Evolutionary conservation across 2,888 invertebrate genomes (phyloP).

Genomic region (Eupithecia inturbata): DNA sequence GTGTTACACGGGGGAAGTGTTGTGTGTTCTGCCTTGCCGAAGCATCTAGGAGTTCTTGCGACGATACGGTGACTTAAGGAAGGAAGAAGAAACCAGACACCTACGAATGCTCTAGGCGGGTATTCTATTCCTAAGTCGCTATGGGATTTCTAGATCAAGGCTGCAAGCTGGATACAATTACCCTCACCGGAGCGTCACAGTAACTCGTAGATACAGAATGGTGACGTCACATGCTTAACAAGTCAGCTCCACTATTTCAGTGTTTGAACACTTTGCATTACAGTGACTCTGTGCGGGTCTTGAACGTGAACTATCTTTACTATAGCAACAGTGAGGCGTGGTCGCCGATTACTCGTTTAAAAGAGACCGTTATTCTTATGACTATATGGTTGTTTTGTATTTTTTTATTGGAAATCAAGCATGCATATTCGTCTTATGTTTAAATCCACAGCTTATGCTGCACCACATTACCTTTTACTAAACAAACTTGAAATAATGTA

Average conservation of each 20-base stretch:
- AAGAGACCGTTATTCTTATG: slow-evolving; percentile 26
- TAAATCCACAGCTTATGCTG: neutral
- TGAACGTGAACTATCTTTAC: slow-evolving; percentile 68
- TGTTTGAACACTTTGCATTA: slow-evolving; percentile 53
- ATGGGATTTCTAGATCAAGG: slow-evolving; percentile 20
- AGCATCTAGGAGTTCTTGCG: slow-evolving; percentile 55
- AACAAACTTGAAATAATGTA: neutral
- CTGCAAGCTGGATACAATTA: slow-evolving; percentile 24
- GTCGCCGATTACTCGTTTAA: slow-evolving; percentile 35
- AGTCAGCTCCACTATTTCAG: slow-evolving; percentile 59
- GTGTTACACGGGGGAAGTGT: slow-evolving; percentile 68
- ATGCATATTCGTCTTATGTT: neutral
- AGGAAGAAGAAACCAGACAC: slow-evolving; percentile 10
- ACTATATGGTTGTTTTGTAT: slow-evolving; percentile 13
- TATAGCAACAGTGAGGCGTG: slow-evolving; percentile 58
- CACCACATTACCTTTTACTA: neutral
- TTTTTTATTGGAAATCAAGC: neutral
- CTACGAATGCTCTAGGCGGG: slow-evolving; percentile 23
- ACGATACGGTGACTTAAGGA: slow-evolving; percentile 50
- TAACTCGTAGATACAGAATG: slow-evolving; percentile 28
- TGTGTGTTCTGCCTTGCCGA: slow-evolving; percentile 55
- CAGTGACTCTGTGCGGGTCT: slow-evolving; percentile 69
- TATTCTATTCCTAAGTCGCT: slow-evolving; percentile 16
- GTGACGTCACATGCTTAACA: slow-evolving; percentile 47
- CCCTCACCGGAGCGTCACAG: slow-evolving; percentile 41